Evolutionary conservation across 2,113 vertebrate species (phyloP), one percentile per base, ranked within the genome.

Genomic region (Festucalex cinctus): DNA sequence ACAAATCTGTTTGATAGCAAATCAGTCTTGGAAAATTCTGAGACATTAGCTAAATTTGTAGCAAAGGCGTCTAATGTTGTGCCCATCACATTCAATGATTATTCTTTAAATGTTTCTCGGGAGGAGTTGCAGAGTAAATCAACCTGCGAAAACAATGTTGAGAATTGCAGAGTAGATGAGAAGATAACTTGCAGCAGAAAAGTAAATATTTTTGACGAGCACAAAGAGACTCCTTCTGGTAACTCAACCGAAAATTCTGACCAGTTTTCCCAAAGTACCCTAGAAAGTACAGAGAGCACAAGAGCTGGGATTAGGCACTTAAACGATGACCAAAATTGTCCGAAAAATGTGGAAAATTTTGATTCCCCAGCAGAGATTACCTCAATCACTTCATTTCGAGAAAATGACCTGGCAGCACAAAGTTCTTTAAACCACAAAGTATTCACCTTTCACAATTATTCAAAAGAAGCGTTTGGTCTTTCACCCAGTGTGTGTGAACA

Each of bases 381-480:
- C 3, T 4, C 44, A 61, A 2, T 19, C 0, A 26, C 22, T 32
- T 59, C 65, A 9, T 13, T 28, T 59, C 12, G 68, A 73, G 80
- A 79, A 8, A 24, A 6, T 56, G 54, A 36, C 1, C 5, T 9
- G 6, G 61, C 39, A 17, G 66, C 46, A 22, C 76, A 81, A 49
- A 87, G 70, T 79, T 88, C 85, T 8, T 82, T 85, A 61, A 92
- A 81, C 75, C 88, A 92, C 69, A 86, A 91, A 68, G 90, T 93
- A 16, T 93, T 91, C 76, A 86, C 72, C 72, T 93, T 93, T 84
- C 92, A 93, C 77, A 93, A 93, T 83, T 93, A 93, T 71, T 93
- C 91, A 4, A 93, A 93, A 81, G 92, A 93, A 70, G 84, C 78
- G 9, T 87, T 82, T 14, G 74, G 73, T 41, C 69, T 77, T 58